Base-by-base conservation (phyloP, 2,113 vertebrate genomes). In the Salvelinus sp. region DNA sequence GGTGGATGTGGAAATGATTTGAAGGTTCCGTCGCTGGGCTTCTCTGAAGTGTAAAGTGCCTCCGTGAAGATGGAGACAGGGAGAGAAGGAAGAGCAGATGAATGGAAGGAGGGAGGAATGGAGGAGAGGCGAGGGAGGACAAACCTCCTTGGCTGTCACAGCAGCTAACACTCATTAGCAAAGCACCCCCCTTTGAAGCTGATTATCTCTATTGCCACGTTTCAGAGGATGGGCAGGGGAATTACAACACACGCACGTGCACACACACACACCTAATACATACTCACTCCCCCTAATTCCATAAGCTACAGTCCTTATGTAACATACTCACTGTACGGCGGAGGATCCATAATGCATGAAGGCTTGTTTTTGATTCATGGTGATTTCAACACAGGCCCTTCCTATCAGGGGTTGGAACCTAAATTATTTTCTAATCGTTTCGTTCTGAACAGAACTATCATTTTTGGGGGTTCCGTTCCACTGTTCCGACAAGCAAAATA, bases 101-200 rank as follows among this genome's bases (percentile, higher is more conserved):
- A n/a, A 62, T 25, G 25, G 57, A 38, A 18, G 12, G 57, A 38
- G 28, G 20, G 28, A 25, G 60, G 12, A 13, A 47, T 0, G 5
- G 7, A 4, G 23, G 44, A 54, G 65, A 22, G 72, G 70, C 66
- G 65, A 72, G 79, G 22, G 58, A 73, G 82, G 82, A 72, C 76
- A 80, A 83, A 80, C 82, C 83, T 86, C 72, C 79, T 73, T 83
- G 80, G 79, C 82, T 87, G 87, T 88, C 85, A 80, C 78, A 83
- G 82, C 79, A 78, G 79, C 87, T 90, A 85, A 87, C 73, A 82
- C 86, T 90, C 82, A 89, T 90, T 90, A 90, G 79, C 72, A 65
- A 69, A 79, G 85, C 79, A 83, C 58, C 79, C 65, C 82, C 82
- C 75, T 89, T 87, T 87, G 82, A 88, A 88, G 83, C 72, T n/a